phyloP scores from a whole-genome alignment of 2,113 vertebrate genomes.

The Otus sunia region DNA sequence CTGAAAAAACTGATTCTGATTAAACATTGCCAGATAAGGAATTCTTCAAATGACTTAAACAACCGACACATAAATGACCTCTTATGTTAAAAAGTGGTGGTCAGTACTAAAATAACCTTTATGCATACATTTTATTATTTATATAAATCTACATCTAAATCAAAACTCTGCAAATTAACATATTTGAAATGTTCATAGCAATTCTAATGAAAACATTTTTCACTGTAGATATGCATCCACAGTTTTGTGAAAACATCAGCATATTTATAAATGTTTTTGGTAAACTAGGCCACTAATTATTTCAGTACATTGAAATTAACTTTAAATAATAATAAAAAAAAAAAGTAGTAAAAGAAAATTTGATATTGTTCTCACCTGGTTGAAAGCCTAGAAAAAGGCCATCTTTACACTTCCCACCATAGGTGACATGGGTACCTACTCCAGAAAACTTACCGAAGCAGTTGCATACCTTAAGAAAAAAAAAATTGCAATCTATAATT shows the following conservation, averaged over 20 bases:
- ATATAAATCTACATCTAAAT: neutral
- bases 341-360: neutral
- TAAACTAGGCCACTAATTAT: neutral
- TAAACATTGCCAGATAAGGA: neutral
- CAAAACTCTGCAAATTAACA: neutral
- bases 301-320: neutral
- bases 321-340: neutral
- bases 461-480: neutral
- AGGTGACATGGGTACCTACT: neutral
- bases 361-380: neutral
- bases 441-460: neutral
- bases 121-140: neutral
- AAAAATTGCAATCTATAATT: neutral
- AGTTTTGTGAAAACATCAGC: neutral
- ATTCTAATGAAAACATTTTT: neutral
- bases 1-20: neutral
- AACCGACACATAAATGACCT: neutral
- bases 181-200: neutral
- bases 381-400: neutral
- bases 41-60: neutral
- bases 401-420: neutral
- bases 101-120: neutral
- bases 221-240: neutral
- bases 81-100: neutral
- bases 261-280: neutral